Percentiles rank a stretch among this genome's conserved stretches.
Conservation (phyloP, 2,113 vertebrate species). For the Cyanistes caeruleus region DNA sequence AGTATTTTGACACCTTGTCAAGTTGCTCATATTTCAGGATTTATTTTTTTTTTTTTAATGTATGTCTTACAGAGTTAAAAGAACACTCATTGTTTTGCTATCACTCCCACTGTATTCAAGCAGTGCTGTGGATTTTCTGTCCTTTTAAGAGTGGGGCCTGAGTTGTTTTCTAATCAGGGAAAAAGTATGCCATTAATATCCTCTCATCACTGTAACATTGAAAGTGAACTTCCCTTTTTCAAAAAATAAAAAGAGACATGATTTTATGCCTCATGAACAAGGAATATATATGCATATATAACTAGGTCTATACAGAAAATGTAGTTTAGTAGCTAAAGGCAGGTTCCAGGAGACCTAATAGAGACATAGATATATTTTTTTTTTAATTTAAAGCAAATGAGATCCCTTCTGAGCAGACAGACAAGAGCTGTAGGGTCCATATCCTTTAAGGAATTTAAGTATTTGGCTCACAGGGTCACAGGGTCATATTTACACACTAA, state of each 20-base stretch:
- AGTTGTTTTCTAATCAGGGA: background rate
- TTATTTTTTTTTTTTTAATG: background rate
- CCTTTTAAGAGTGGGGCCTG: background rate
- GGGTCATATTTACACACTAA: background rate
- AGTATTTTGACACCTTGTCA: background rate
- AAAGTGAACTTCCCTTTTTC: background rate
- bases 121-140: background rate
- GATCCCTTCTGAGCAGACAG: background rate
- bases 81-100: background rate
- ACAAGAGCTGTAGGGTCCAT: background rate
- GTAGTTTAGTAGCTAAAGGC: background rate
- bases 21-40: background rate
- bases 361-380: background rate
- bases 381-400: background rate
- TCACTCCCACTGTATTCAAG: background rate
- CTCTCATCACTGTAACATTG: background rate
- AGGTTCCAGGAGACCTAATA: background rate
- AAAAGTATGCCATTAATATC: background rate
- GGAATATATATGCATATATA: background rate
- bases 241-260: background rate
- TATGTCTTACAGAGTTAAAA: background rate
- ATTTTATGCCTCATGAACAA: background rate
- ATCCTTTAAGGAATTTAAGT: background rate
- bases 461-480: background rate
- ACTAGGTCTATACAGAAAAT: background rate